Percentiles rank a stretch among this genome's conserved stretches.
Evolutionary conservation across 2,113 vertebrate species (phyloP).

Genomic region (Orientallactaga bullata): DNA sequence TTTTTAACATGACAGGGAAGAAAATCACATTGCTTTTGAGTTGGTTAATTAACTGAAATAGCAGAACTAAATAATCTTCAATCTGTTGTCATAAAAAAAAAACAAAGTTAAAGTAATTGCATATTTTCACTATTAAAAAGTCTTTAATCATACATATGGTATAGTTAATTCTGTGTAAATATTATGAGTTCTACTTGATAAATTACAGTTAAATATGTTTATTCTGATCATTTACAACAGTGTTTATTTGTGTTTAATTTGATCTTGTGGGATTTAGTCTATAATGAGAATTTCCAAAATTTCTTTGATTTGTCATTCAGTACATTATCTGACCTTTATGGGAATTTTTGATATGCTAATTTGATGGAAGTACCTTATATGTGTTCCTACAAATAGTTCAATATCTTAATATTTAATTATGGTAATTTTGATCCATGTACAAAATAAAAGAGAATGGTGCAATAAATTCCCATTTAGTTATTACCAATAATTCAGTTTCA

Average conservation of each 20-base stretch:
- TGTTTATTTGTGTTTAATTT: slow-evolving; percentile 32
- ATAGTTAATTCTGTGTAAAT: not conserved
- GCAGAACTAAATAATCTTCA: not conserved
- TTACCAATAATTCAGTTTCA: not conserved
- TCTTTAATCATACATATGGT: not conserved
- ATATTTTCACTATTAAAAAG: not conserved
- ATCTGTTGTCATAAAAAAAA: not conserved
- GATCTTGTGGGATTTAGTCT: not conserved
- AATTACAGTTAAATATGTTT: not conserved
- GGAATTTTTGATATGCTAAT: not conserved
- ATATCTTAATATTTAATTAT: not conserved
- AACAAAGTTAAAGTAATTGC: not conserved
- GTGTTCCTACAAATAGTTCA: not conserved
- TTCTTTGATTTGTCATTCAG: not conserved
- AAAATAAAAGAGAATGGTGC: not conserved
- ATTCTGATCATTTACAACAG: not conserved
- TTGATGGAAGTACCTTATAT: not conserved
- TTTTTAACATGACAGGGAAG: not conserved
- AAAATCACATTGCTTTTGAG: not conserved
- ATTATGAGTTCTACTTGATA: not conserved
- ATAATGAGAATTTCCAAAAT: not conserved
- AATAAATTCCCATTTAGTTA: not conserved
- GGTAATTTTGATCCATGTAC: not conserved
- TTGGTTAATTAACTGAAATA: slow-evolving; percentile 41
- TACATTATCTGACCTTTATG: not conserved